A percentile compares a stretch with the other conserved stretches of the same genome.
These are phyloP conservation scores for Coenonympha glycerion DNA, from an alignment of 2,888 invertebrate species.

Conservation along the genomic window DNA sequence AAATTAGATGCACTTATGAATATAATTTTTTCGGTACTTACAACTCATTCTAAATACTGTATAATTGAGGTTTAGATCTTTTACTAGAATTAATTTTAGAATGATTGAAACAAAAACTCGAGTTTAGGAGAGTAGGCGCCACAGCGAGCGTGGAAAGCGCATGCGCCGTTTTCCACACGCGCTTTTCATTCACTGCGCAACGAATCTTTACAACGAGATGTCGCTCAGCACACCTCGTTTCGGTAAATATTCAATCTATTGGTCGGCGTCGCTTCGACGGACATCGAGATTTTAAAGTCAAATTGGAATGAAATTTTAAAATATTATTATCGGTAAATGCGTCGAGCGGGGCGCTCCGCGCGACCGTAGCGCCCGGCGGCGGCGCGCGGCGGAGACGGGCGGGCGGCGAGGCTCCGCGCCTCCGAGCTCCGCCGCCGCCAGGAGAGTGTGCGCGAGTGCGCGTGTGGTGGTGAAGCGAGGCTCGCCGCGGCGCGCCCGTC, in stretches of 20 bases:
- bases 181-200: conserved; percentile 67
- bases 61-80: background rate
- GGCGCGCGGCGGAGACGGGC: conserved; percentile 38
- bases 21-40: no score
- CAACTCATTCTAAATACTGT: no score
- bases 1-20: no score
- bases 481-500: conserved; percentile 69
- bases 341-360: conserved; percentile 42
- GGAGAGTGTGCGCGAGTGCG: conserved; percentile 65
- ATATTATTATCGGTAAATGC: conserved; percentile 54
- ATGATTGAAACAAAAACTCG: conserved; percentile 1
- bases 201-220: conserved; percentile 48
- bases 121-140: conserved; percentile 19
- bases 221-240: conserved; percentile 42
- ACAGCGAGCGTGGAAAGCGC: conserved; percentile 59
- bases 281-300: conserved; percentile 68
- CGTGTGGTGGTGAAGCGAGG: conserved; percentile 52
- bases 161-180: conserved; percentile 62
- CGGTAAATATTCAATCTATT: conserved; percentile 57
- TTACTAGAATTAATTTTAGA: background rate
- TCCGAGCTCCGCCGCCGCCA: conserved; percentile 33
- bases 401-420: conserved; percentile 37
- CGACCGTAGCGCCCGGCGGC: no score
- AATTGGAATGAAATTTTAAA: conserved; percentile 69
- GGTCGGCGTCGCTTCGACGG: conserved; percentile 48